Percentiles rank a stretch among this genome's conserved stretches.
Evolutionary conservation across 2,113 vertebrate species (phyloP).

Genomic region (Tachycineta bicolor): DNA sequence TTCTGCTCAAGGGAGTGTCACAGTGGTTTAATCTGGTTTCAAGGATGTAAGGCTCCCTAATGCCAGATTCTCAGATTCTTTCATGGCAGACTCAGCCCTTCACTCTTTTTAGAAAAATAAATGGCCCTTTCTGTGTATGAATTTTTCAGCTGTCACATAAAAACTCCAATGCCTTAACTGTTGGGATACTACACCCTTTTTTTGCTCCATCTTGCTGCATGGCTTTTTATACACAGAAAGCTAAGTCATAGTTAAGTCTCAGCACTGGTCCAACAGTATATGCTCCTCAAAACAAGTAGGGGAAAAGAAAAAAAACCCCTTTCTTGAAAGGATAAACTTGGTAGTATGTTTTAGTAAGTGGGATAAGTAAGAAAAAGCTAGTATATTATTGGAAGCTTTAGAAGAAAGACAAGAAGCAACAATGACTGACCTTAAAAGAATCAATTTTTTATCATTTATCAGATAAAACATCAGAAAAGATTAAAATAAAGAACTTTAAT

Average conservation of each 20-base stretch:
- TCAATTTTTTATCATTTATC: constrained; percentile 11
- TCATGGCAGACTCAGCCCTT: neutral
- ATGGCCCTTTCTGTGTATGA: neutral
- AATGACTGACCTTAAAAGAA: neutral
- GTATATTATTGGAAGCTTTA: neutral
- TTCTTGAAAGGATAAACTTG: neutral
- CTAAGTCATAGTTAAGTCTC: neutral
- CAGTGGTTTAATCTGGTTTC: neutral
- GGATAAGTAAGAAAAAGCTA: neutral
- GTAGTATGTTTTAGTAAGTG: neutral
- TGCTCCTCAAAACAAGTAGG: neutral
- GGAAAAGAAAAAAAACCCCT: neutral
- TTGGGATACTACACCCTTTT: neutral
- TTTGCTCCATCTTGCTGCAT: neutral
- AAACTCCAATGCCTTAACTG: neutral
- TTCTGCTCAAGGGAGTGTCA: neutral
- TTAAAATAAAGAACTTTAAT: constrained; percentile 52
- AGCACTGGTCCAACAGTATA: neutral
- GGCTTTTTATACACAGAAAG: neutral
- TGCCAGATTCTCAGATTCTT: neutral
- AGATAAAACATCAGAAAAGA: constrained; percentile 63
- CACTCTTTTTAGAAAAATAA: neutral
- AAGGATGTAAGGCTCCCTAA: neutral
- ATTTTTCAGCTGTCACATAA: neutral
- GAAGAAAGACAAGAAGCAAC: neutral